Base-by-base conservation (phyloP, 2,888 invertebrate genomes). In the Orchesellides sinensis region DNA sequence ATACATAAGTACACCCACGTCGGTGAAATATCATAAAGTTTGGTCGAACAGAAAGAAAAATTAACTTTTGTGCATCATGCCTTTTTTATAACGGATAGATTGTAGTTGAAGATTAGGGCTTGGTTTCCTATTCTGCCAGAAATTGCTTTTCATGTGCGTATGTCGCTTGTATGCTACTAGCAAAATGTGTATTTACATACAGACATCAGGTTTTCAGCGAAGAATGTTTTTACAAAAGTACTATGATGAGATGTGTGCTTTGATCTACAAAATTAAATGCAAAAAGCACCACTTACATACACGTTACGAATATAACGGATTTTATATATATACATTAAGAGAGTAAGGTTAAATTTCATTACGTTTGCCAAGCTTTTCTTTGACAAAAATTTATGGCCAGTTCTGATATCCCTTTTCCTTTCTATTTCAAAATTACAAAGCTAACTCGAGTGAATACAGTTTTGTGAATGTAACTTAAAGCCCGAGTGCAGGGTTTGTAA, bases 321-420 rank as follows among this genome's bases (percentile, higher is more conserved):
- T n/a, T n/a, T n/a, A n/a, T n/a, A n/a, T n/a, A n/a, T n/a, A n/a
- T n/a, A n/a, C n/a, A 40, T 25, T 40, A 19, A 1, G n/a, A 10
- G 40, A 17, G 61, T 59, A 17, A 27, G 8, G 47, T 61, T 59
- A 17, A 23, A 27, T 49, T 21, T 72, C 45, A 10, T 27, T 72
- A 54, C 54, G 21, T 54, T 52, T 54, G 35, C 27, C 35, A 21
- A 69, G 40, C 32, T 75, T 66, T 63, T 49, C 32, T 68, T 68
- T 45, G 56, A 78, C 61, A 68, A 77, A 68, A 77, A 78, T 78
- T 78, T 78, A 78, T 35, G 69, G 61, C 61, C 61, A 29, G 17
- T 40, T 70, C 70, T 56, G 70, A 70, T 70, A 70, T 70, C 70
- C n/a, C 23, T 70, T 59, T 59, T n/a, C 25, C 32, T 49, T 49